These are phyloP conservation scores for Machimus rusticus DNA, from an alignment of 2,888 invertebrate species.

Conservation along the genomic window DNA sequence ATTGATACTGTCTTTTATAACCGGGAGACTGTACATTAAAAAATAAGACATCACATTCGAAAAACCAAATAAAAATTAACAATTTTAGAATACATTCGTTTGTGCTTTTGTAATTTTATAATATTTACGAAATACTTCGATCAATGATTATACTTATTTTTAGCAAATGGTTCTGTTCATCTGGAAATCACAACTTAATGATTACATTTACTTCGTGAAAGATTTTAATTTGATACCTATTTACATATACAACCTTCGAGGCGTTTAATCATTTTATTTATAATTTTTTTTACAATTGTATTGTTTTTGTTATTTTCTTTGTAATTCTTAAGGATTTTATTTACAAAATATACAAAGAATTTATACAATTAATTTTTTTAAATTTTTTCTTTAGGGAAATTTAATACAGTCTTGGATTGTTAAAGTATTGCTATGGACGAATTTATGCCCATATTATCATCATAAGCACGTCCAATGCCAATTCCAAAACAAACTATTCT, in stretches of 20 bases:
- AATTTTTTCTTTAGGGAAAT: not conserved
- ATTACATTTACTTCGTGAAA: not conserved
- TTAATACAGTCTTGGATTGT: not conserved
- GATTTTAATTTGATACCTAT: not conserved
- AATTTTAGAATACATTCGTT: constrained; percentile 46
- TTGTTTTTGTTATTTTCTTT: not conserved
- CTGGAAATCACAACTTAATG: not conserved
- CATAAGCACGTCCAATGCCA: not conserved
- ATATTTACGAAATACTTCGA: not conserved
- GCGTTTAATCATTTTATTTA: not conserved
- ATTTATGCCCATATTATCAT: not conserved
- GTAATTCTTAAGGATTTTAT: not conserved
- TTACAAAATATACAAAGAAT: not conserved
- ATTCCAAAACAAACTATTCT: not conserved
- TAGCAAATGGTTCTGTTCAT: not conserved
- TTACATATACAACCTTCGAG: constrained; percentile 8
- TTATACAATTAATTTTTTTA: not conserved
- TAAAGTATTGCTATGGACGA: not conserved
- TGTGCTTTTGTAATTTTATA: constrained; percentile 38
- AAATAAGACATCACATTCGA: not conserved
- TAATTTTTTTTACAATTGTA: constrained; percentile 1
- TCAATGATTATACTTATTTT: not conserved
- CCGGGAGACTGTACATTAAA: not conserved
- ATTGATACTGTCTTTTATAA: not conserved
- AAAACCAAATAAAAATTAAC: not conserved